Evolutionary conservation across 2,888 invertebrate species (phyloP), one percentile per base, ranked within the genome.

Genomic region (Phyllotreta cruciferae): DNA sequence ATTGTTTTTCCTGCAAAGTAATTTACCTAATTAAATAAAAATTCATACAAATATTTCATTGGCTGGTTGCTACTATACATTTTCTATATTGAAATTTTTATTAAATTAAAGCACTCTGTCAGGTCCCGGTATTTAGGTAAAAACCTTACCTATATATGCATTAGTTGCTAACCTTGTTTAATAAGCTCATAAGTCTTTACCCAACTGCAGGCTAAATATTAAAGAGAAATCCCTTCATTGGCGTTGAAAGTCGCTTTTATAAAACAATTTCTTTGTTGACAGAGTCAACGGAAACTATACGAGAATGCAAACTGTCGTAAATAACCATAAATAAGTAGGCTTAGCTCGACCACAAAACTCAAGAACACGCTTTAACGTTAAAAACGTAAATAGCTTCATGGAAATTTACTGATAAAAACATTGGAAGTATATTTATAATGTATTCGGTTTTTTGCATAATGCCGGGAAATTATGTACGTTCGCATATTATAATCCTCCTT

Each of bases 211-310:
- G n/a, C n/a, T 24, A 24, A 24, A 24, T 24, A 24, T 24, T 24
- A 52, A 58, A 60, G 60, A 62, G 56, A 66, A 66, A 62, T 66
- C 64, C 66, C 60, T 62, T 62, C 62, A 64, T 63, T 63, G 63
- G 64, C 63, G 60, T 63, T 56, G 50, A 64, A 54, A 50, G 56
- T 58, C 58, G 64, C 39, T 39, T 60, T 62, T 56, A 65, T 66
- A 63, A 66, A 63, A 61, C 55, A 66, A 65, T 68, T 66, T 68
- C 64, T 60, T 67, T 75, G 74, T 75, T 74, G 71, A 74, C 73
- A 64, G 60, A 70, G 69, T 66, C 67, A 70, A 73, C 74, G 75
- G 74, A 75, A 74, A 75, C 71, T 68, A 68, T 65, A 68, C 62
- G 66, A 67, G 66, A 70, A 70, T 60, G 67, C 70, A 70, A 71